These are phyloP conservation scores for Hemaris fuciformis DNA, from an alignment of 2,888 invertebrate genomes.

Conservation along the genomic window DNA sequence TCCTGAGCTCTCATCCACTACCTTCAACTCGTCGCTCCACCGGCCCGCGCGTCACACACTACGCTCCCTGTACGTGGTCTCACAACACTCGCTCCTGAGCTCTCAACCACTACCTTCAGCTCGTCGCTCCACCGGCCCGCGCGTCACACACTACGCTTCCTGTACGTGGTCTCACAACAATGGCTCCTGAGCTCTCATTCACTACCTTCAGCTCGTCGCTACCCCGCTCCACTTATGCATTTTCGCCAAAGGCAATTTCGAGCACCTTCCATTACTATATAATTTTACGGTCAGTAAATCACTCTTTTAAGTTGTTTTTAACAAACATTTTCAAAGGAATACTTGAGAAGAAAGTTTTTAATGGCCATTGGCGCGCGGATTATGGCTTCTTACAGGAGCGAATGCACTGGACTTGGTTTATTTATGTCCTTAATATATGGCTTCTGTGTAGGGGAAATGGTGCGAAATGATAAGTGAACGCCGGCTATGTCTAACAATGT, in stretches of 20 bases:
- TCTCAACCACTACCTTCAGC: too few relatives aligned
- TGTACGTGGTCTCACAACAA: neutral
- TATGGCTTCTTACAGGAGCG: constrained; percentile 9
- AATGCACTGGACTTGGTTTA: constrained; percentile 3
- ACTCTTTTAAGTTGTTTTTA: constrained; percentile 5
- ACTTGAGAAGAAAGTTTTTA: constrained; percentile 10
- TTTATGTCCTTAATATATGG: constrained; percentile 2
- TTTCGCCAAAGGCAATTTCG: neutral
- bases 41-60: neutral
- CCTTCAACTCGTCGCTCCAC: neutral
- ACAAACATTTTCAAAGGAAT: constrained; percentile 11
- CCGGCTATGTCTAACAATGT: neutral
- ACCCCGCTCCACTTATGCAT: neutral
- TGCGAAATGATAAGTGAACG: neutral
- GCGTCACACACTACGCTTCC: neutral
- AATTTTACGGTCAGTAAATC: constrained; percentile 7
- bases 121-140: neutral
- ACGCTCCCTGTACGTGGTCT: neutral
- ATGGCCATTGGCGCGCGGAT: constrained; percentile 6
- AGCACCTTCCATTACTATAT: neutral
- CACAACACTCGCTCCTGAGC: too few relatives aligned
- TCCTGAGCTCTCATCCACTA: neutral
- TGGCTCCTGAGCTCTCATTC: neutral
- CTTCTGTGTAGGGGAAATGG: neutral
- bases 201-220: neutral